These are phyloP conservation scores for Rhopalosiphum padi DNA, from an alignment of 1,140 invertebrate species.

Conservation along the genomic window DNA sequence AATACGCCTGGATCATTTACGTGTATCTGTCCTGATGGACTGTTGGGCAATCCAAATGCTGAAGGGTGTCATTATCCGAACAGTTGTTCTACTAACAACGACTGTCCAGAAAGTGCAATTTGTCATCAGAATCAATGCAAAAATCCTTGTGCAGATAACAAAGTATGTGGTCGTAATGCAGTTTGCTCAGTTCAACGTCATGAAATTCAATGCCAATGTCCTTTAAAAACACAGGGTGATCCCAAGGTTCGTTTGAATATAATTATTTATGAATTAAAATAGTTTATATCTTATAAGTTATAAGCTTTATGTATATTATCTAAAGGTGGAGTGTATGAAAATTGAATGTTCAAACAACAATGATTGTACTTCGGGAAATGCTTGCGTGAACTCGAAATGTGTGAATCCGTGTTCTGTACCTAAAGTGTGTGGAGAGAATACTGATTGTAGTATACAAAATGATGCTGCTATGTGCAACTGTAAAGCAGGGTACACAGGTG, in stretches of 20 bases:
- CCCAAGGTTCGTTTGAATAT: conserved; percentile 75
- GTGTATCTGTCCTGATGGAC: conserved; percentile 76
- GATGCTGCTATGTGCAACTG: conserved; percentile 76
- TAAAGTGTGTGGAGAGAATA: conserved; percentile 65
- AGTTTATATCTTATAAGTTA: not conserved
- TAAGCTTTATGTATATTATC: conserved; percentile 46
- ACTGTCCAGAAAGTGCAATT: conserved; percentile 85
- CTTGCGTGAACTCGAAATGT: conserved; percentile 65
- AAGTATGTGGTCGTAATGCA: conserved; percentile 81
- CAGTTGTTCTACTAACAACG: conserved; percentile 74
- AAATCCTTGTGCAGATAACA: conserved; percentile 74
- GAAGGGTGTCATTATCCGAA: conserved; percentile 72
- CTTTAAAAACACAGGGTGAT: conserved; percentile 84
- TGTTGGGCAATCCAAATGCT: conserved; percentile 69
- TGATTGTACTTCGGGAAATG: conserved; percentile 63
- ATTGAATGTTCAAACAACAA: conserved; percentile 65
- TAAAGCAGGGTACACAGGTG: conserved; percentile 80
- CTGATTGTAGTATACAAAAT: conserved; percentile 64
- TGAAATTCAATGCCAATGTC: conserved; percentile 81
- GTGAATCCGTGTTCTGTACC: conserved; percentile 64
- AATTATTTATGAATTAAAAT: not conserved
- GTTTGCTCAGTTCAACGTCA: conserved; percentile 78
- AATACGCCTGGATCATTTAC: conserved; percentile 78
- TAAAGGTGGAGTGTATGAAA: conserved; percentile 72
- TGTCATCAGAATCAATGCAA: conserved; percentile 80